Base-by-base conservation (phyloP, 2,888 invertebrate genomes). In the Tetropium fuscum region DNA sequence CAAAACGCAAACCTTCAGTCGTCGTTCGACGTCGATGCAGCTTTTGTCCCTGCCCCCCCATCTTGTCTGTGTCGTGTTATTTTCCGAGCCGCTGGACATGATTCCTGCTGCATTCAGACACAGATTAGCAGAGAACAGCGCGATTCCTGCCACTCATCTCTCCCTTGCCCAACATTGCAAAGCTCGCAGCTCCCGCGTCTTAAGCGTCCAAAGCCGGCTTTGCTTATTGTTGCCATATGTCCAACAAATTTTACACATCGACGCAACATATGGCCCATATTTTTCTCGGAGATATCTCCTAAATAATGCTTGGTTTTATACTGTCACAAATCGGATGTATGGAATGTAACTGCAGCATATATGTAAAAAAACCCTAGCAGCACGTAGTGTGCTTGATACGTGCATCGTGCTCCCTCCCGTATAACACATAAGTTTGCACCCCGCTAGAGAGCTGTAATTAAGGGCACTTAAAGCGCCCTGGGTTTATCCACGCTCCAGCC, bases 31-130 rank as follows among this genome's bases (percentile, higher is more conserved):
- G n/a, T n/a, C n/a, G n/a, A n/a, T n/a, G n/a, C n/a, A n/a, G n/a
- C n/a, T n/a, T n/a, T n/a, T n/a, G n/a, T n/a, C n/a, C n/a, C n/a
- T n/a, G n/a, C n/a, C n/a, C n/a, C 38, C 27, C 22, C 22, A 54
- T 11, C 54, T 22, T 44, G 40, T 51, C 51, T 51, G 25, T 27
- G 51, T 51, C 51, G 51, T 84, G 84, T 85, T 83, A 84, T 85
- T 85, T 86, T 86, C 85, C 85, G 81, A 82, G 81, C 83, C 83
- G 84, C 81, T 85, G 84, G 84, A 83, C 84, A 78, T 83, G 83
- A 85, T 84, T 83, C 83, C 78, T 72, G 76, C 68, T 64, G 68
- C 73, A 76, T 76, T 79, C 77, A 76, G 71, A 72, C 74, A 74
- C 71, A 78, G 80, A 79, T 79, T 79, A 80, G 78, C 71, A 74